Evolutionary conservation across 2,113 vertebrate species (phyloP), one percentile per base, ranked within the genome.

Genomic region (Peromyscus polionotus): DNA sequence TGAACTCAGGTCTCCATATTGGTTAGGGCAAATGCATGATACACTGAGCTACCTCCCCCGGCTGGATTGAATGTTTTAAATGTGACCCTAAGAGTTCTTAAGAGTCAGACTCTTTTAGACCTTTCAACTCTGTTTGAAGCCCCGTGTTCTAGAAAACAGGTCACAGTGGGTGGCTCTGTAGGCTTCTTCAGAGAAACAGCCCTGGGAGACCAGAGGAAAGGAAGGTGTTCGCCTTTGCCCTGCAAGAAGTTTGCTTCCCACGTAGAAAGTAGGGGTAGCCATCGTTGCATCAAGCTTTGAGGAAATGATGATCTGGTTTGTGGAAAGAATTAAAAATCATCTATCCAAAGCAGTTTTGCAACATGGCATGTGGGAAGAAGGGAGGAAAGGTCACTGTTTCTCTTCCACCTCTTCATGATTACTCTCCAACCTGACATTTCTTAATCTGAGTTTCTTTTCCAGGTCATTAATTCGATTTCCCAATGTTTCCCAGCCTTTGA

Each of bases 381-480:
- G 77, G 51, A 57, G 48, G 70, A 51, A 86, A 97, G 73, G 9
- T 86, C 88, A 33, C 42, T 77, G 70, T 95, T 87, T 54, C 42
- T 98, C 54, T 95, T 95, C 65, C 14, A 76, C 61, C 11, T 6
- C 54, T 96, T 72, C 51, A 85, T 77, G 96, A 95, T 42, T 54
- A 90, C 59, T 19, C 57, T 96, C 93, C 70, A 97, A 75, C 87
- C 70, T 97, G 98, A 97, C 76, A 59, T 97, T 98, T 98, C 93
- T 94, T 91, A 11, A 90, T 59, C 70, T 94, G 85, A 95, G 90
- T 31, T 96, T 98, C 48, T 97, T 98, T 98, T 97, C 93, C 90
- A 95, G 65, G 48, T 96, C 97, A 95, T 96, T 92, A 96, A 54
- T 97, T 96, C 98, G 48, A 97, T 97, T 98, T 96, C 89, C 95